Evolutionary conservation across 2,113 vertebrate species (phyloP), one percentile per base, ranked within the genome.

Genomic region (Crotalus tigris): DNA sequence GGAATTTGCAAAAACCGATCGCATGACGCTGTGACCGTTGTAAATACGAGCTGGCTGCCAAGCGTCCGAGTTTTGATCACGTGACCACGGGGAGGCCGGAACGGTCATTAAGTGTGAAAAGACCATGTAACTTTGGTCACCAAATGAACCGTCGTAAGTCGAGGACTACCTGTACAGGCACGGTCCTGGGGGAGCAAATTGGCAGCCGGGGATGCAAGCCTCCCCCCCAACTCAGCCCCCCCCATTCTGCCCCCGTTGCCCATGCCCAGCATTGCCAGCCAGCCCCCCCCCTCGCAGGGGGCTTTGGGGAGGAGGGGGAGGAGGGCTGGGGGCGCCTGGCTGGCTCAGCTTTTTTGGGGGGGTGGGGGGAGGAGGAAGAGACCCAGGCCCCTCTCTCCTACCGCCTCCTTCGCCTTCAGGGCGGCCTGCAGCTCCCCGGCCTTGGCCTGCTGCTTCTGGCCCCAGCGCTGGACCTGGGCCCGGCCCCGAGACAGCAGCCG

Each of bases 391-490:
- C 0, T 6, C 39, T 11, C 29, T 46, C 90, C 97, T 97, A 99
- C 99, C 96, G 96, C 97, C 17, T 98, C 96, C 94, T 98, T 98
- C 92, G 96, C 96, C 92, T 2, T 92, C 24, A 98, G 89, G 46
- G 98, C 98, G 49, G 98, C 96, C 0, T 98, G 97, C 33, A 97
- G 98, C 91, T 19, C 61, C 57, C 69, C 94, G 92, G 85, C 98
- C 97, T 98, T 98, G 59, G 97, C 95, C 9, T 98, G 97, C 64
- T 69, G 97, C 94, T 99, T 97, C 57, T 95, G 96, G 91, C 97
- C 92, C 94, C 97, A 97, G 85, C 94, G 96, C 96, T 94, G 96
- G 29, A 98, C 97, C 0, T 95, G 86, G 1, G 95, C 95, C 94
- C 90, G 96, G 53, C 97, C 97, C 92, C 94, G 97, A 0, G 94